Evolutionary conservation across 2,888 invertebrate genomes (phyloP).

Genomic region (Julus scandinavius): DNA sequence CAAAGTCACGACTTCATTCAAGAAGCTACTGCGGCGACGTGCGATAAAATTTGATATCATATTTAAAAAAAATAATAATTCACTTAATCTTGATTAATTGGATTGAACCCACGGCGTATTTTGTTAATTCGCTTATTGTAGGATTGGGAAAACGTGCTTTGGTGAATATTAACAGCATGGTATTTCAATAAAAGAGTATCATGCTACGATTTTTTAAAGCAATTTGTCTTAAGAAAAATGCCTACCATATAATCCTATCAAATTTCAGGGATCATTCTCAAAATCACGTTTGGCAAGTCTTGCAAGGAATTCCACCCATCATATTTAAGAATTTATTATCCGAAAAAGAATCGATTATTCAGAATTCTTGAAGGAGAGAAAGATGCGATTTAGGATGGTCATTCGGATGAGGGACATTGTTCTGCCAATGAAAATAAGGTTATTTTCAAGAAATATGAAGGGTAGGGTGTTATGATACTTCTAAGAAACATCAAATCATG

Average conservation of each 20-base stretch:
- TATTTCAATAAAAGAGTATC: neutral
- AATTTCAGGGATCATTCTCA: neutral
- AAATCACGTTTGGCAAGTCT: neutral
- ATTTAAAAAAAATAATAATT: neutral
- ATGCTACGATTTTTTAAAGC: neutral
- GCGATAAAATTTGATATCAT: neutral
- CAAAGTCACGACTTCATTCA: neutral
- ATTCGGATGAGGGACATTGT: too few species aligned
- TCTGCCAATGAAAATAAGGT: neutral
- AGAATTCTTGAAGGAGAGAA: too few species aligned
- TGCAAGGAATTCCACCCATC: too few species aligned
- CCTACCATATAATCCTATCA: neutral
- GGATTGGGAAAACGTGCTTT: neutral
- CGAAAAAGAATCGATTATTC: too few species aligned
- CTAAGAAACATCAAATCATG: neutral
- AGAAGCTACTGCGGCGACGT: neutral
- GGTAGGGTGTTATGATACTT: neutral
- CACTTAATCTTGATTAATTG: slow-evolving; percentile 9
- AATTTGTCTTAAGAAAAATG: neutral
- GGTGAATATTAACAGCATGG: neutral
- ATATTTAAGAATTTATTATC: too few species aligned
- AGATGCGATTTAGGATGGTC: too few species aligned
- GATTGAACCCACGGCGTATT: neutral
- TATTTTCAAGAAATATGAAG: neutral
- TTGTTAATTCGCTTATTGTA: neutral